Conservation (phyloP, 2,888 invertebrate species). For the Eutolmus rufibarbis region DNA sequence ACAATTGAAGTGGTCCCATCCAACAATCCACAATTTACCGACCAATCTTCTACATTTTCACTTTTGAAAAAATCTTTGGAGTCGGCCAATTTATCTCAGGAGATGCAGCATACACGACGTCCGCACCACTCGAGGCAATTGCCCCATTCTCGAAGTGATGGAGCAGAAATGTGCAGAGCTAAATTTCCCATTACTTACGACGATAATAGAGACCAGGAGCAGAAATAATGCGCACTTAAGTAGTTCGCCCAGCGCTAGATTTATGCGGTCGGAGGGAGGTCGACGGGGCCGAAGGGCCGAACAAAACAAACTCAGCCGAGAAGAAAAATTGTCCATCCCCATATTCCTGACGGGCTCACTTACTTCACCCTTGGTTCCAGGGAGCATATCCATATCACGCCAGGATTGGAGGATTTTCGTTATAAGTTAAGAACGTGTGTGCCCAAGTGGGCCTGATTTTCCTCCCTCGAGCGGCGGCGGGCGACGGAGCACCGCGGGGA, state of each 20-base stretch:
- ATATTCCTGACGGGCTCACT: conserved; percentile 23
- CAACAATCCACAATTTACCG: neutral
- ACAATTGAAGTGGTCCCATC: neutral
- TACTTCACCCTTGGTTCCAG: conserved; percentile 9
- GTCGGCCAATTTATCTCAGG: neutral
- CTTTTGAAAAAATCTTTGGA: neutral
- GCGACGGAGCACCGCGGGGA: neutral
- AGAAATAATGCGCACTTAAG: conserved; percentile 34
- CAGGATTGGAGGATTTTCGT: conserved; percentile 21
- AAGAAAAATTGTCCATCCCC: conserved; percentile 27
- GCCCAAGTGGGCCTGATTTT: conserved; percentile 31
- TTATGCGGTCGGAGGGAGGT: neutral
- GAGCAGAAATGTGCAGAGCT: conserved; percentile 19
- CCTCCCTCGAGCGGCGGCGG: neutral
- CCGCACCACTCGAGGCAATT: neutral
- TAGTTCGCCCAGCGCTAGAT: conserved; percentile 24
- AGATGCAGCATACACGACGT: neutral
- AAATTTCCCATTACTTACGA: conserved; percentile 19
- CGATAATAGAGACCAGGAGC: conserved; percentile 18
- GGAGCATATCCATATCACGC: neutral
- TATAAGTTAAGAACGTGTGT: conserved; percentile 27
- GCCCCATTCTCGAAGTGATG: conserved; percentile 1
- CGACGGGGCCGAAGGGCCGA: neutral
- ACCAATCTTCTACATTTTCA: neutral
- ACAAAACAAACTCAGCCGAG: neutral